Conservation (phyloP, 2,797 vertebrate genomes). For the Adelosebastes latens region DNA sequence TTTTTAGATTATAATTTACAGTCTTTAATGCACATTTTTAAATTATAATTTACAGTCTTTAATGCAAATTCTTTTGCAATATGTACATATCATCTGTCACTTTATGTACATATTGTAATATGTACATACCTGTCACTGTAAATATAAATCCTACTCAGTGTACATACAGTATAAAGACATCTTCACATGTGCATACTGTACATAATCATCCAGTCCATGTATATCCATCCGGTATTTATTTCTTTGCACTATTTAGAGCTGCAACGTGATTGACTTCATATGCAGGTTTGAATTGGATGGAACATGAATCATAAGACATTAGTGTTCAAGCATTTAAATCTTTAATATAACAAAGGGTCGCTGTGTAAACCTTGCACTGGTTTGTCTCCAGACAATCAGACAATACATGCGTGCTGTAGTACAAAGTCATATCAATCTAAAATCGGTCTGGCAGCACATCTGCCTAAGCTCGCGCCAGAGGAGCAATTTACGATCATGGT, state of each 20-base stretch:
- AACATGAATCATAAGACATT: slow-evolving; percentile 13
- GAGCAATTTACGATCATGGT: slow-evolving; percentile 60
- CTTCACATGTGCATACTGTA: no score
- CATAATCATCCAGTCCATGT: no score
- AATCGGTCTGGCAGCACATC: slow-evolving; percentile 51
- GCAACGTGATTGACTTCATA: slow-evolving; percentile 16
- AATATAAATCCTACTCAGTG: no score
- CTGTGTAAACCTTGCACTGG: neutral
- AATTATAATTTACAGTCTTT: no score
- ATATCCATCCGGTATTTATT: no score
- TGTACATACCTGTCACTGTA: no score
- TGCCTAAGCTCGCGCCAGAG: slow-evolving; percentile 35
- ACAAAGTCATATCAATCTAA: slow-evolving; percentile 42
- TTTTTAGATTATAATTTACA: no score
- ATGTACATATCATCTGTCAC: no score
- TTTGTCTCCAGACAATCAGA: neutral
- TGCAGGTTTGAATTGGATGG: neutral
- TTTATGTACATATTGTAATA: no score
- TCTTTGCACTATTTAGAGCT: neutral
- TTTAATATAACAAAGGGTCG: neutral
- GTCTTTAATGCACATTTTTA: no score
- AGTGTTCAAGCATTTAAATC: neutral
- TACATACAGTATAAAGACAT: no score
- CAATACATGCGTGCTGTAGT: neutral
- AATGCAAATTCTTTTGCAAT: no score